A percentile compares a stretch with the other conserved stretches of the same genome.
phyloP scores from a whole-genome alignment of 2,888 invertebrate genomes.

The Mesopsocus fuscifrons region DNA sequence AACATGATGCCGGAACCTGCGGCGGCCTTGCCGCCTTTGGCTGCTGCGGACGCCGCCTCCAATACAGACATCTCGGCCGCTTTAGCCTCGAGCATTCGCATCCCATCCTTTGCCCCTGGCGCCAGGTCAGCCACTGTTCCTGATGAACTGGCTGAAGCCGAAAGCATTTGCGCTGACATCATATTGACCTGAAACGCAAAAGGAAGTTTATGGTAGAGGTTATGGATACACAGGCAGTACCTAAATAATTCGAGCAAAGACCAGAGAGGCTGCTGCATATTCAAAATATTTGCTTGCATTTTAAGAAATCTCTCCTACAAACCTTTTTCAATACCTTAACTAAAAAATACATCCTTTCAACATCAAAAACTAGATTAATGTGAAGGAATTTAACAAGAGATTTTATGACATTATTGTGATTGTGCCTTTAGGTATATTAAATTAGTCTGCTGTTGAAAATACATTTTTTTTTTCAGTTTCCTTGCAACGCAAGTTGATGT shows the following conservation, averaged over 20 bases:
- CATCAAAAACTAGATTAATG: background rate
- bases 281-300: background rate
- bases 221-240: no score
- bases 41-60: conserved; percentile 16
- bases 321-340: background rate
- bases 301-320: background rate
- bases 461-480: conserved; percentile 1
- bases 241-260: no score
- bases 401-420: no score
- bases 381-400: no score
- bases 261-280: no score
- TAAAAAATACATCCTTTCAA: background rate
- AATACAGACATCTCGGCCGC: conserved; percentile 42
- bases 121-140: conserved; percentile 53
- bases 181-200: conserved; percentile 47
- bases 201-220: conserved; percentile 5
- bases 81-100: conserved; percentile 74
- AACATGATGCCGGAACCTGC: conserved; percentile 50
- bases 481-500: background rate
- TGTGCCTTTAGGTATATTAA: no score
- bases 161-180: conserved; percentile 97
- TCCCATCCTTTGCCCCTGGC: conserved; percentile 63
- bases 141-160: conserved; percentile 44
- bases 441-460: no score
- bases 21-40: conserved; percentile 21